Evolutionary conservation across 2,113 vertebrate species (phyloP), one percentile per base, ranked within the genome.

Genomic region (Antechinus flavipes): DNA sequence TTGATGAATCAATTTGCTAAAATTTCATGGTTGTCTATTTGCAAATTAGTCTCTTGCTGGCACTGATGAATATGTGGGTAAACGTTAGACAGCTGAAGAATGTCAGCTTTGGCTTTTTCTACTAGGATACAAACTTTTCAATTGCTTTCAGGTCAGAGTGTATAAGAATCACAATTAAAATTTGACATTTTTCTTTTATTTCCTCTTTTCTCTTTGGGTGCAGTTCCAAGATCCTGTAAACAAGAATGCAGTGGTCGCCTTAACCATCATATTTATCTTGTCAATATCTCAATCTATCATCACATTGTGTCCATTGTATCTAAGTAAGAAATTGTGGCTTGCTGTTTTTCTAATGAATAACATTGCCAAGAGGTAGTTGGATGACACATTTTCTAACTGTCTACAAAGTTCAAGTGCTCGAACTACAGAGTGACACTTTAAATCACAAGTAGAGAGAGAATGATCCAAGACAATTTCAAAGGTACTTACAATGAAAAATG

Each of bases 41-140:
- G 53, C 47, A 96, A 47, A 91, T 22, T 92, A 50, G 93, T 27
- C 49, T 76, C 93, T 56, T 91, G 30, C 0, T 96, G 96, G 91
- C 90, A 8, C 1, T 1, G 4, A 93, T 93, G 92, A 89, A 12
- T 35, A 47, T 2, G 84, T 92, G 68, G 91, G 92, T 90, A 68
- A 50, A 52, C 1, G 35, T n/a, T 55, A 94, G 94, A 95, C 6
- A 50, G 0, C 7, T 3, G 93, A 91, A 50, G 30, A 91, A 94
- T 52, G 90, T 58, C 91, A 84, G 14, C 55, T 46, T 50, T 56
- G 96, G 95, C 54, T 91, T 92, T 30, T 89, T 91, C 96, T 54
- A 2, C 0, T 10, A 58, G 61, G 89, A 58, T 91, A 35, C 91
- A 42, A 90, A 52, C 7, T n/a, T 93, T 47, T 25, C 47, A 54